A percentile compares a stretch with the other conserved stretches of the same genome.
These are phyloP conservation scores for Tenthredo amoena DNA, from an alignment of 2,888 invertebrate genomes.

Conservation along the genomic window DNA sequence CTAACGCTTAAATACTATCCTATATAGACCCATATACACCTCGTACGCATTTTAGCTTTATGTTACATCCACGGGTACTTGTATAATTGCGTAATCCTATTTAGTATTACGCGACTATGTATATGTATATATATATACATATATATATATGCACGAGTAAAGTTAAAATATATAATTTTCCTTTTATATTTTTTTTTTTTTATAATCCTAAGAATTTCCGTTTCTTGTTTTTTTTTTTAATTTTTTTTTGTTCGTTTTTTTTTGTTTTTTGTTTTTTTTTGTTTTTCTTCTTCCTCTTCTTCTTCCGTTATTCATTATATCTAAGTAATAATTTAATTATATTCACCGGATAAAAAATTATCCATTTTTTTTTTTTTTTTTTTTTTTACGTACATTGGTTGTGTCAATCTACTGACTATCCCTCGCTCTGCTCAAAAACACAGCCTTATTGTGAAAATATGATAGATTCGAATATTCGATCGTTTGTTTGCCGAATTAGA, in stretches of 20 bases:
- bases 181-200: constrained; percentile 42
- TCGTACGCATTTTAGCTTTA: constrained; percentile 63
- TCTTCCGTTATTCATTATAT: constrained; percentile 55
- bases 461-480: neutral
- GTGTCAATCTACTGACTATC: constrained; percentile 62
- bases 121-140: constrained; percentile 42
- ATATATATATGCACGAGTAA: constrained; percentile 64
- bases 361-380: neutral
- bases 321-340: constrained; percentile 55
- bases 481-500: neutral
- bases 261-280: neutral
- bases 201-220: neutral
- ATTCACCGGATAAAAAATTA: constrained; percentile 60
- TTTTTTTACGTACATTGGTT: constrained; percentile 63
- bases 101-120: constrained; percentile 62
- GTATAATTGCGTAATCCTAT: constrained; percentile 64
- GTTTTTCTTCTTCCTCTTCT: neutral
- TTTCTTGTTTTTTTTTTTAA: neutral
- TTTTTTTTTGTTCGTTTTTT: neutral
- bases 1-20: constrained; percentile 38
- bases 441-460: neutral
- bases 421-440: constrained; percentile 60
- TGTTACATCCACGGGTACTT: constrained; percentile 64
- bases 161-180: constrained; percentile 73
- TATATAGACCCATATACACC: constrained; percentile 59